Conservation (phyloP, 2,113 vertebrate species). For the Lethenteron camtschaticum region DNA sequence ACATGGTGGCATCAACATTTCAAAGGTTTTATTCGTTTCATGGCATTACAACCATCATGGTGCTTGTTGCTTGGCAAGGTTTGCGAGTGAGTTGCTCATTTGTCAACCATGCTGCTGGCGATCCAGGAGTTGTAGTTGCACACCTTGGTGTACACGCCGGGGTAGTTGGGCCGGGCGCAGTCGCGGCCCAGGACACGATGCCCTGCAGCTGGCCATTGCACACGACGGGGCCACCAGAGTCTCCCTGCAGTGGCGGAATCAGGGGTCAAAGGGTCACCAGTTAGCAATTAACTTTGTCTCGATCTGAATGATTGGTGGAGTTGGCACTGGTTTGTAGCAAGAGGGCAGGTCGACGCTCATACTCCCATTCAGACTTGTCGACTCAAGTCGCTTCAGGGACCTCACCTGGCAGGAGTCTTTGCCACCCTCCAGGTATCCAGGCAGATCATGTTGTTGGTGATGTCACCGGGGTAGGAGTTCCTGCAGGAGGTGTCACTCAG, state of each 20-base stretch:
- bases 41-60: too few relatives aligned
- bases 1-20: too few relatives aligned
- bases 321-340: too few relatives aligned
- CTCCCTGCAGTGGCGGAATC: constrained; percentile 13
- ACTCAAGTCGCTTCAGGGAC: not conserved
- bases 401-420: constrained; percentile 77
- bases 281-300: too few relatives aligned
- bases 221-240: constrained; percentile 20
- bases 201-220: constrained; percentile 18
- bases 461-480: constrained; percentile 34
- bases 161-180: constrained; percentile 16
- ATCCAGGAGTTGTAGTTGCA: constrained; percentile 18
- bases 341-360: too few relatives aligned
- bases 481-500: constrained; percentile 25
- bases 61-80: too few relatives aligned
- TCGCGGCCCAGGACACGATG: constrained; percentile 21
- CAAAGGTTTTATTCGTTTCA: too few relatives aligned
- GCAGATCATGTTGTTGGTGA: constrained; percentile 55
- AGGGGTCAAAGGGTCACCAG: too few relatives aligned
- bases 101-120: constrained; percentile 6
- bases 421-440: constrained; percentile 48
- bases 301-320: too few relatives aligned
- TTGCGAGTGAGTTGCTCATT: too few relatives aligned
- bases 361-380: too few relatives aligned
- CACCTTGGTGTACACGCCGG: constrained; percentile 21